Base-by-base conservation (phyloP, 2,113 vertebrate genomes). In the Scomber scombrus region DNA sequence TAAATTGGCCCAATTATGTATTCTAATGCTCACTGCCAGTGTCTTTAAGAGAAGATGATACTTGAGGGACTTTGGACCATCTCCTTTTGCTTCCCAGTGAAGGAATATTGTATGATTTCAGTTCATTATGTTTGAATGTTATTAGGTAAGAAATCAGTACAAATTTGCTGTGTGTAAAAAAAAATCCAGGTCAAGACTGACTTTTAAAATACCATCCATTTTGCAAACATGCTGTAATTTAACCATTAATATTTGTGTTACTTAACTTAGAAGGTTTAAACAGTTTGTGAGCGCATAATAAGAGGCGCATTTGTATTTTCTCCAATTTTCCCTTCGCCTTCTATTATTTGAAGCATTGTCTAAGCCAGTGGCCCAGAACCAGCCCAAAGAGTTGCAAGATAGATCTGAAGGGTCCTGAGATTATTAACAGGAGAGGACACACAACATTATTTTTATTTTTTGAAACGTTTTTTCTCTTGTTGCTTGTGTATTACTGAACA, bases 41-140 rank as follows among this genome's bases (percentile, higher is more conserved):
- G 23, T 62, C 46, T 75, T 75, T 63, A 55, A 62, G 74, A 15
- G 4, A 57, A 21, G 15, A 61, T 2, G 14, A 71, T 45, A 55
- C 51, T 40, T 50, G 40, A 50, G 56, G 45, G 64, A 9, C 16
- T 71, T 43, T 64, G 40, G 52, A 65, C 51, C 15, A 47, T 29
- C 62, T 74, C 21, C 51, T 29, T 43, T 43, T 62, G 16, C 51
- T 64, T 68, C 60, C 16, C 7, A n/a, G 10, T 43, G 21, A 67
- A n/a, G 8, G 11, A 40, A 8, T 47, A 67, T 46, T 13, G 11
- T 9, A 40, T n/a, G 23, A 34, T 43, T 68, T 43, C 12, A 69
- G 6, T 31, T 69, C 6, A 45, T 43, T 55, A 23, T 9, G 9
- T 40, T 40, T 40, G 34, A 40, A 40, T 40, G 7, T 40, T 40